Conservation (phyloP, 2,797 vertebrate genomes). For the Prunella strophiata region DNA sequence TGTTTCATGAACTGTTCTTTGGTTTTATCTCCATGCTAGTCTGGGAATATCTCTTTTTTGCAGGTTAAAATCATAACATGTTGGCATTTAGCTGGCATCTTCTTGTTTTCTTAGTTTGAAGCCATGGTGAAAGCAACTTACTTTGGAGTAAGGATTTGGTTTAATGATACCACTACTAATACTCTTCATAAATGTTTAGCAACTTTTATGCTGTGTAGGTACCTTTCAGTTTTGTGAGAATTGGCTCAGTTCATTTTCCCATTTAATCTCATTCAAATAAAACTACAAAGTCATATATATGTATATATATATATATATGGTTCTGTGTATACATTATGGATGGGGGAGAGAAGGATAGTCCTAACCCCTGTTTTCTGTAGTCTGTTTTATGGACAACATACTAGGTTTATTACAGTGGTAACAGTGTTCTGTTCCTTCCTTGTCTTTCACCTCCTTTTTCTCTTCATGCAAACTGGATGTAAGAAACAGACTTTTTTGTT, state of each 20-base stretch:
- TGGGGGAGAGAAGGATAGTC: background rate
- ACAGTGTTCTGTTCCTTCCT: background rate
- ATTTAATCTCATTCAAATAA: background rate
- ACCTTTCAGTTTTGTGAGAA: background rate
- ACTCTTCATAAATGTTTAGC: background rate
- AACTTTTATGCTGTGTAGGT: background rate
- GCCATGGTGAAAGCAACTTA: background rate
- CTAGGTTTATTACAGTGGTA: background rate
- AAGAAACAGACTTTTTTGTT: slow-evolving; percentile 8
- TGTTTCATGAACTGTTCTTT: background rate
- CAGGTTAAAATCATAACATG: background rate
- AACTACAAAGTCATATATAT: background rate
- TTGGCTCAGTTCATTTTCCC: background rate
- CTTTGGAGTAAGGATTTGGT: background rate
- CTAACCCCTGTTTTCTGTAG: background rate
- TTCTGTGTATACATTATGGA: background rate
- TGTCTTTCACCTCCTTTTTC: background rate
- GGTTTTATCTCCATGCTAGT: background rate
- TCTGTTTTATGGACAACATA: background rate
- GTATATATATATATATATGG: background rate
- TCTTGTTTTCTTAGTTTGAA: background rate
- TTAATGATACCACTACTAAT: background rate
- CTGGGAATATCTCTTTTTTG: background rate
- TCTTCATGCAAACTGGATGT: background rate
- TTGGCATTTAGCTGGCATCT: background rate